Evolutionary conservation across 2,888 invertebrate species (phyloP), one percentile per base, ranked within the genome.

Genomic region (Lapara coniferarum): DNA sequence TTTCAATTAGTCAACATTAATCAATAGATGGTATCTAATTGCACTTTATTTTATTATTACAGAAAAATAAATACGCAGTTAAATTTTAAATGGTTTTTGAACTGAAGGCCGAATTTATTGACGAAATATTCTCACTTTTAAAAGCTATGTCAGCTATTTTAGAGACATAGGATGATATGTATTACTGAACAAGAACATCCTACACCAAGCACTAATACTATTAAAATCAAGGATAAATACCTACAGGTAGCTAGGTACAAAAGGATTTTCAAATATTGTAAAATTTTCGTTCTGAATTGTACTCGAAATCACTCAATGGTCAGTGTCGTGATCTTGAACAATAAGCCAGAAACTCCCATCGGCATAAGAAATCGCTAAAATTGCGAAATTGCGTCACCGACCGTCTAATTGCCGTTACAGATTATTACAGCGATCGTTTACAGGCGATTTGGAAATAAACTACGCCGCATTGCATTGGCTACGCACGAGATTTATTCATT

Each of bases 401-500:
- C 79, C 77, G 76, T 78, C 75, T 90, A 92, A 91, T 91, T 91
- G 86, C 78, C 86, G 88, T 89, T 84, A 81, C 87, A 75, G 87
- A 90, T 89, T 89, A 86, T 88, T 88, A 85, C 86, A 85, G 87
- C 88, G 79, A 89, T 88, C 83, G 84, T 86, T 90, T 87, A 86
- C 84, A 82, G 78, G 76, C 81, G 81, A 86, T 89, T 89, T 86
- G 77, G 84, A 80, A 87, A 83, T 78, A 78, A 80, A 76, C 84
- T 78, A 75, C 71, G 78, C 77, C 70, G 70, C 74, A 74, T 81
- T 72, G 71, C 72, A 76, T 77, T 74, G 66, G 79, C 74, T 77
- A 78, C 77, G 82, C 84, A 78, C 78, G 82, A 77, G 74, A 69
- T 71, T 71, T 59, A 51, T 66, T 52, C 13, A 37, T 52, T 55